A percentile compares a stretch with the other conserved stretches of the same genome.
phyloP scores from a whole-genome alignment of 2,797 vertebrate genomes.

The Halcyon leucocephala region DNA sequence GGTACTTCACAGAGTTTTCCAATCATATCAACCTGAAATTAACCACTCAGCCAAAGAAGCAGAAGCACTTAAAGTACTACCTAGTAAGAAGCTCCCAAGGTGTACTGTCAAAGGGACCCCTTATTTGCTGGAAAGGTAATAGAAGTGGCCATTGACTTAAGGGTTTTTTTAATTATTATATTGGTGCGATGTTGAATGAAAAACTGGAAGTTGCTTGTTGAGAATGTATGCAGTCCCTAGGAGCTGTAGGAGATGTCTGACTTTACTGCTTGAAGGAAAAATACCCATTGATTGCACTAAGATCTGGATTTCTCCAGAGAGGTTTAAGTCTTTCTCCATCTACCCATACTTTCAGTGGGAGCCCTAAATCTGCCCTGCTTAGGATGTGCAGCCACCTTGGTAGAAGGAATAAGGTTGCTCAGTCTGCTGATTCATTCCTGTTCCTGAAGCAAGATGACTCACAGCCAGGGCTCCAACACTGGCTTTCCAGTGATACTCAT shows the following conservation, averaged over 20 bases:
- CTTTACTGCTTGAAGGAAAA: neutral
- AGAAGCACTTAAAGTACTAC: slow-evolving; percentile 99
- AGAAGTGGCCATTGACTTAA: neutral
- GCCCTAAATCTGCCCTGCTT: neutral
- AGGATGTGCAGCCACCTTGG: neutral
- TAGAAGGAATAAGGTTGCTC: neutral
- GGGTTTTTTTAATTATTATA: neutral
- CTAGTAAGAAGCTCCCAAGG: slow-evolving; percentile 96
- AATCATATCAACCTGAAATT: slow-evolving; percentile 99
- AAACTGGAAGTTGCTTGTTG: neutral
- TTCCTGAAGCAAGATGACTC: slow-evolving; percentile 7
- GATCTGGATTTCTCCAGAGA: neutral
- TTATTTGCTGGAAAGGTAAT: slow-evolving; percentile 99
- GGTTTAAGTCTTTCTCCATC: neutral
- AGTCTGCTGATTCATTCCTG: neutral
- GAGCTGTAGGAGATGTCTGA: neutral
- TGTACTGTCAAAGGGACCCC: slow-evolving; percentile 93
- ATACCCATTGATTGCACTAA: neutral
- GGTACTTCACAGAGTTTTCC: slow-evolving; percentile 99
- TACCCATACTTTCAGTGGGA: neutral
- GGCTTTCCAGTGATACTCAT: neutral
- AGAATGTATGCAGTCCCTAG: neutral
- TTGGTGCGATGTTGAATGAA: neutral
- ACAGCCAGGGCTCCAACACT: neutral
- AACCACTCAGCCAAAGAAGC: slow-evolving; percentile 99